These are phyloP conservation scores for Periophthalmus magnuspinnatus DNA, from an alignment of 2,797 vertebrate genomes.

Conservation along the genomic window DNA sequence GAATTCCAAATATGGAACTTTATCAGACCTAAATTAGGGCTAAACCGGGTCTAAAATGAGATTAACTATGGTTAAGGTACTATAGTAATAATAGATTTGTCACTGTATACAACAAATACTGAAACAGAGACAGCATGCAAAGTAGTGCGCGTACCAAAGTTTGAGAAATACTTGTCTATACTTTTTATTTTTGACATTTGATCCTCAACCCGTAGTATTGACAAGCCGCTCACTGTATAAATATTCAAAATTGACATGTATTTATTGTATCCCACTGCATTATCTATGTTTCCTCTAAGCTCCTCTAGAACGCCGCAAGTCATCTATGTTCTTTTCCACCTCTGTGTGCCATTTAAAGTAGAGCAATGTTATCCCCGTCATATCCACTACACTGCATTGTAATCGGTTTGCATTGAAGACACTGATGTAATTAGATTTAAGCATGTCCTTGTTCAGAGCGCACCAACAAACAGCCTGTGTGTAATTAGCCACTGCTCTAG, in stretches of 20 bases:
- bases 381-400: background rate
- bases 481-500: background rate
- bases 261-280: background rate
- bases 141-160: too few relatives aligned
- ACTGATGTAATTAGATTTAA: background rate
- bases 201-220: background rate
- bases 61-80: too few relatives aligned
- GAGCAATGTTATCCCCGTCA: too few relatives aligned
- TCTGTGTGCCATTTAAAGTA: background rate
- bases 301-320: background rate
- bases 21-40: too few relatives aligned
- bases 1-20: too few relatives aligned
- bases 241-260: too few relatives aligned
- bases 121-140: too few relatives aligned
- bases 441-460: slow-evolving; percentile 8
- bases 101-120: too few relatives aligned
- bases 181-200: too few relatives aligned
- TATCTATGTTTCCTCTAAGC: background rate
- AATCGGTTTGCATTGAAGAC: background rate
- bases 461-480: background rate
- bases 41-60: too few relatives aligned
- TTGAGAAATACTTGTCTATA: too few relatives aligned
- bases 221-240: background rate
- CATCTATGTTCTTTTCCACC: background rate
- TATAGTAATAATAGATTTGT: too few relatives aligned